Evolutionary conservation across 2,113 vertebrate species (phyloP), one percentile per base, ranked within the genome.

Genomic region (Sphaerodactylus townsendi): DNA sequence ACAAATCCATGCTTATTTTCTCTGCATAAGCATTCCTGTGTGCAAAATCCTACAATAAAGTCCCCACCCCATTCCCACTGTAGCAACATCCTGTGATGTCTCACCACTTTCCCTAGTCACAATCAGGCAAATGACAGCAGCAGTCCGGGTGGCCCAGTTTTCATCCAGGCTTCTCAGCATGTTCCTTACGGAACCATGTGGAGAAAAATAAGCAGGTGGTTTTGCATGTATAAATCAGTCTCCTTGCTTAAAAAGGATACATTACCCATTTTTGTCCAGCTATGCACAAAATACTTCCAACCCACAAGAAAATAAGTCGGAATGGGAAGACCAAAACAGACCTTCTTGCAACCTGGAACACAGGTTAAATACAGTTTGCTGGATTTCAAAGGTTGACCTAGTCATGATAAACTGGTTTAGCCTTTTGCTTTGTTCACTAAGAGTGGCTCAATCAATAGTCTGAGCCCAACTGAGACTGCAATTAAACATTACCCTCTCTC

Each of bases 351-450:
- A 37, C 48, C 48, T 8, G 85, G 64, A 87, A 89, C 35, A 30
- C 10, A 25, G 70, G 35, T 48, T 82, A 30, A 10, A 50, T 30
- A 5, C 0, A 2, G 64, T 88, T 85, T 41, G 66, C 25, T 41
- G 35, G 33, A 74, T 71, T 88, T 87, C 62, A 46, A 77, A 75
- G 65, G 30, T 50, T 88, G 70, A n/a, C 13, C 1, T 76, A 68
- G 25, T 76, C 5, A 8, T 23, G 30, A 35, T 39, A 69, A 90
- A 82, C n/a, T 74, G 82, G 28, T 0, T 14, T 9, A 10, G 33
- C 35, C 44, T 59, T 21, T 30, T 17, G 21, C 19, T 85, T 84
- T 62, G 41, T 69, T 70, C 19, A 81, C 65, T 33, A 17, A 39
- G 25, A 28, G 25, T 33, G 11, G 15, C 46, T 85, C 68, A 46